These are phyloP conservation scores for Bombyx huttoni DNA, from an alignment of 2,888 invertebrate genomes.

Conservation along the genomic window DNA sequence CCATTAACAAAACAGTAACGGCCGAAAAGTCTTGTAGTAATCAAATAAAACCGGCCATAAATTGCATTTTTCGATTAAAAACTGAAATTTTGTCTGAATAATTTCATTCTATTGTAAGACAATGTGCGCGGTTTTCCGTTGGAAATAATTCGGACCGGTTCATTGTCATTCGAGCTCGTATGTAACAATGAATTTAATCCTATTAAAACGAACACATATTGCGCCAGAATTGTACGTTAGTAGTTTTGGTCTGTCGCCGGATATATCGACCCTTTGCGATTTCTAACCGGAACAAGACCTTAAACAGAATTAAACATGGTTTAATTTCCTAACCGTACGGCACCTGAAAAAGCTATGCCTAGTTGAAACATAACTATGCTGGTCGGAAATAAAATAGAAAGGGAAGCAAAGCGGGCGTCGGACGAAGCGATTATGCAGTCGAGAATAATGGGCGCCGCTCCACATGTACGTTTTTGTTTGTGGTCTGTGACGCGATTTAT, in stretches of 20 bases:
- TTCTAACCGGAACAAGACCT: constrained; percentile 64
- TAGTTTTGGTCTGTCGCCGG: constrained; percentile 66
- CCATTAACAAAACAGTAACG: too few relatives aligned
- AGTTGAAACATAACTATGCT: constrained; percentile 64
- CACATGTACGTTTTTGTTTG: constrained; percentile 73
- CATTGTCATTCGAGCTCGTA: constrained; percentile 52
- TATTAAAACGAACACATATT: constrained; percentile 67
- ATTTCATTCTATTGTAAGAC: too few relatives aligned
- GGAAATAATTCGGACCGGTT: constrained; percentile 55
- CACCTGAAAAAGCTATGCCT: constrained; percentile 55
- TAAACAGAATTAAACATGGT: constrained; percentile 69
- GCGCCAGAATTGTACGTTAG: constrained; percentile 63
- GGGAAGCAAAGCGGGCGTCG: constrained; percentile 71
- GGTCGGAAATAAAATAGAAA: constrained; percentile 69
- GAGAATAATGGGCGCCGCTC: constrained; percentile 71
- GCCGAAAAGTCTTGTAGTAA: too few relatives aligned
- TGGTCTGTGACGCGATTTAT: constrained; percentile 73
- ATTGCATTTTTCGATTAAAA: too few relatives aligned
- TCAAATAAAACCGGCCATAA: too few relatives aligned
- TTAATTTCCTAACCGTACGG: constrained; percentile 57
- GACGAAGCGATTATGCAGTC: constrained; percentile 73
- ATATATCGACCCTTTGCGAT: constrained; percentile 44
- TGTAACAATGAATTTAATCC: constrained; percentile 69
- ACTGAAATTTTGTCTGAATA: too few relatives aligned
- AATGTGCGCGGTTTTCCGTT: constrained; percentile 11